Evolutionary conservation across 2,113 vertebrate species (phyloP).

Genomic region (Catharus minimus): DNA sequence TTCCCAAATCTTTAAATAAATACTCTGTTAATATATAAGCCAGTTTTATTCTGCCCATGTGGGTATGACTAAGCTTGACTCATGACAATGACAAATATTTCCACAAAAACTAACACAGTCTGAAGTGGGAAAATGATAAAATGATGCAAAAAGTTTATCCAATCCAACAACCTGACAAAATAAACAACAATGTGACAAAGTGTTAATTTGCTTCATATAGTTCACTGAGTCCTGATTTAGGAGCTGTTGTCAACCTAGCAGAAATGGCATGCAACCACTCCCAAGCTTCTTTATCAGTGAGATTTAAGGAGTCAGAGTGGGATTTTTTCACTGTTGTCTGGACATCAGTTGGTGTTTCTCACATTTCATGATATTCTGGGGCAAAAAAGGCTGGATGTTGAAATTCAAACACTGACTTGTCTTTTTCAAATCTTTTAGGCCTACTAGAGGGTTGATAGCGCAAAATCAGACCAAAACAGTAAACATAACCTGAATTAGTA

Average conservation of each 20-base stretch:
- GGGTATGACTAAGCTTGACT: conserved; percentile 11
- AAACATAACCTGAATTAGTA: background rate
- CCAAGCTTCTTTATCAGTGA: background rate
- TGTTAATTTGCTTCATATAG: background rate
- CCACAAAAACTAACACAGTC: background rate
- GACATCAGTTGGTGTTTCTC: background rate
- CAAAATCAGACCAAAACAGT: background rate
- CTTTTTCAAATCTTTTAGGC: background rate
- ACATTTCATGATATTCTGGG: background rate
- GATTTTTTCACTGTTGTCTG: background rate
- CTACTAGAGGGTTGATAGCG: background rate
- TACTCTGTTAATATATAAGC: background rate
- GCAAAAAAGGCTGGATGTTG: background rate
- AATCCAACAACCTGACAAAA: background rate
- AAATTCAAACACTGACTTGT: background rate
- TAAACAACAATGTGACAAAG: background rate
- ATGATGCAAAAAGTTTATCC: background rate
- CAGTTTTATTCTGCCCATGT: conserved; percentile 4
- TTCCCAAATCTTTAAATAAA: background rate
- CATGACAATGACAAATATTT: background rate
- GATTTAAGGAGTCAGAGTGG: background rate
- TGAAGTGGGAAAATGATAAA: background rate
- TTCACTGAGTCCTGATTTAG: background rate
- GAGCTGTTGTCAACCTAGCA: background rate
- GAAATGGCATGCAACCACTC: background rate